Conservation (phyloP, 2,888 invertebrate species). For the Neoitamus cyanurus region DNA sequence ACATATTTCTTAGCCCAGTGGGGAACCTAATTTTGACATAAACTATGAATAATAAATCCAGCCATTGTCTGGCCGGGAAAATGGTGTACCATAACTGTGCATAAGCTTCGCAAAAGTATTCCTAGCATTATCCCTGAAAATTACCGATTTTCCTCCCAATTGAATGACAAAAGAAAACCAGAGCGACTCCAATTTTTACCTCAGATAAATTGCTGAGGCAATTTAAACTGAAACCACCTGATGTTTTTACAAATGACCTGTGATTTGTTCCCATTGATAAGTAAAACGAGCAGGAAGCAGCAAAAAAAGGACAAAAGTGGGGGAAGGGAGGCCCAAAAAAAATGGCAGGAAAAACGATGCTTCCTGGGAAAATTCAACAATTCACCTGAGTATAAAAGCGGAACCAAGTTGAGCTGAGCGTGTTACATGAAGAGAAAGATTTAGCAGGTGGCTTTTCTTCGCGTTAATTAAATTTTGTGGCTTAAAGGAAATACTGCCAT, state of each 20-base stretch:
- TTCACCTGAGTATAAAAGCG: background rate
- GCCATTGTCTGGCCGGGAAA: background rate
- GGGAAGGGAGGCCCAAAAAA: background rate
- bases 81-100: background rate
- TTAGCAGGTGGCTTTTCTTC: conserved; percentile 36
- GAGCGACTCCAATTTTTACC: background rate
- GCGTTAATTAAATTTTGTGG: conserved; percentile 35
- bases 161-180: background rate
- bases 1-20: background rate
- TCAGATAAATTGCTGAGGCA: conserved; percentile 7
- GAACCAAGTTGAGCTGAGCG: background rate
- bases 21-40: background rate
- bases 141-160: background rate
- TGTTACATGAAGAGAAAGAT: conserved; percentile 6
- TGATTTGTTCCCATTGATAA: conserved; percentile 37
- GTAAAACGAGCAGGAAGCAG: conserved; percentile 1
- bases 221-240: conserved; percentile 33
- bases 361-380: conserved; percentile 10
- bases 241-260: conserved; percentile 28
- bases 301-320: background rate
- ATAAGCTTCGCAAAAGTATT: background rate
- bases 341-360: background rate
- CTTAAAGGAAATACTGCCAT: conserved; percentile 12
- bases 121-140: background rate
- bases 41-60: background rate